Base-by-base conservation (phyloP, 2,113 vertebrate genomes). In the Aplodontia rufa region DNA sequence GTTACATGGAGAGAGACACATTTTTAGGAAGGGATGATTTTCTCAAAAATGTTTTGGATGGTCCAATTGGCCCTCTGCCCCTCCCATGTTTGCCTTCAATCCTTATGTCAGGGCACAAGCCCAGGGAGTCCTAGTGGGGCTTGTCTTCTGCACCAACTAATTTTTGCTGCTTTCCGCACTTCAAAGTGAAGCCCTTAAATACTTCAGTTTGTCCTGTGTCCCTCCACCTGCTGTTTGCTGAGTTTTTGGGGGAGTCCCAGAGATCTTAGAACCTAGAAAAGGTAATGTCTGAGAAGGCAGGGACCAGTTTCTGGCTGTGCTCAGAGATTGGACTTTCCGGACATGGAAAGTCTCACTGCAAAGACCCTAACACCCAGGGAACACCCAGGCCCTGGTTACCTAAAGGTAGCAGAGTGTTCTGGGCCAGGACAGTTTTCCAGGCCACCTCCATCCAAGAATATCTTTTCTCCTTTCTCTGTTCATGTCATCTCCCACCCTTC, bases 281-380 rank as follows among this genome's bases (percentile, higher is more conserved):
- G 40, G 19, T 76, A 20, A n/a, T 20, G 3, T 82, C 37, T 85
- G 20, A 75, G 55, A 40, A 22, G 42, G 6, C 8, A 62, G 3
- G 35, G 7, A 28, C 16, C 12, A 76, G 6, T 13, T 40, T 24
- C 32, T 60, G 84, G 13, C 22, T 68, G 16, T 42, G 68, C 42
- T 96, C 53, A 81, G 71, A 49, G 3, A 71, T 3, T 75, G 83
- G 69, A 5, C 20, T 86, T 89, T 45, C 62, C 71, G 80, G n/a
- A 22, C 16, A 0, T 6, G 37, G 20, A 11, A 10, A 4, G 0
- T 58, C 74, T 86, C 35, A 22, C 0, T 45, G 49, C 17, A 26
- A 90, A 26, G 28, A 53, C 55, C 13, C 0, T 51, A 35, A 45
- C 8, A 11, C 4, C 0, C 19, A n/a, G 45, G 49, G 12, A 28